phyloP scores from a whole-genome alignment of 2,113 vertebrate genomes.

The Carollia perspicillata region DNA sequence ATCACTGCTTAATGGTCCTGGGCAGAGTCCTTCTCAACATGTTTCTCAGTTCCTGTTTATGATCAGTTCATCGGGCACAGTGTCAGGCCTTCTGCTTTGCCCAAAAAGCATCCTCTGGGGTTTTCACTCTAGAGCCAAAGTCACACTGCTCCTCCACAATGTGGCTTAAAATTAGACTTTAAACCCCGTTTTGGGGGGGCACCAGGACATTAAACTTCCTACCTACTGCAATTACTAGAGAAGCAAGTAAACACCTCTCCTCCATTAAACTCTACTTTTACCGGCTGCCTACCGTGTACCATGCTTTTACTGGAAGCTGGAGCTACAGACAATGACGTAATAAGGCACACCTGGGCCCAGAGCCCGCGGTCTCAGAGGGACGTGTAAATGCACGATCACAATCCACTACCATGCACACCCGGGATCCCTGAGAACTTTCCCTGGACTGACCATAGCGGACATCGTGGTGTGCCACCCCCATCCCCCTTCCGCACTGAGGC shows the following conservation, averaged over 20 bases:
- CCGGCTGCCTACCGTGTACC: accelerated
- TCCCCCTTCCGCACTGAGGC: no score
- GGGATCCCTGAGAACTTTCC: neutral
- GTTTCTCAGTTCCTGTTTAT: neutral
- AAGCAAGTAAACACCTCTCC: neutral
- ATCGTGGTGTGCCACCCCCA: accelerated
- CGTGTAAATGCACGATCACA: neutral
- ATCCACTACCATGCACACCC: accelerated
- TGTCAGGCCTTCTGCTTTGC: neutral
- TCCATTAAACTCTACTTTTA: neutral
- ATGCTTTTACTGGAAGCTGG: neutral
- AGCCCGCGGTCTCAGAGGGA: neutral
- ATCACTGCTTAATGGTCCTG: neutral
- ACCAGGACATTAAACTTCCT: neutral
- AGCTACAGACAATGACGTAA: neutral
- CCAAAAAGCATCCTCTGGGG: neutral
- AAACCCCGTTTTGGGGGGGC: neutral
- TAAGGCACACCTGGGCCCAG: neutral
- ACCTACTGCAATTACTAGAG: neutral
- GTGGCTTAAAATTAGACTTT: neutral
- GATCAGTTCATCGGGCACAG: neutral
- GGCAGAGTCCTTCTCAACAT: neutral
- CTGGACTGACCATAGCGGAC: neutral
- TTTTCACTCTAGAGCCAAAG: neutral
- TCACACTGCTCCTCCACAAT: neutral